Conservation (phyloP, 2,888 invertebrate species). For the Synergus itoensis region DNA sequence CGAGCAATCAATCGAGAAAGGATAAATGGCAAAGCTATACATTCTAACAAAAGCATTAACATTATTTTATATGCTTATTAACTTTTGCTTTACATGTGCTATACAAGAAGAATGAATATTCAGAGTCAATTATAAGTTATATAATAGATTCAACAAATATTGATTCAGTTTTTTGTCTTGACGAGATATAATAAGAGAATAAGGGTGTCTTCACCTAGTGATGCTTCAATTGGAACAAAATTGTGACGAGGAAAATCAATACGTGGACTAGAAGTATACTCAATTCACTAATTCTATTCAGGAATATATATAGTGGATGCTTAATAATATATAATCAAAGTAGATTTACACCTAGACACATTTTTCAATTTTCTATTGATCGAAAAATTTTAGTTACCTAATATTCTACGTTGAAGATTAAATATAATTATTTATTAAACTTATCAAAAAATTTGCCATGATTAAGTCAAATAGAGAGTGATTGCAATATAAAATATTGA, state of each 20-base stretch:
- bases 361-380: neutral
- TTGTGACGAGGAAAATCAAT: slow-evolving; percentile 17
- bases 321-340: neutral
- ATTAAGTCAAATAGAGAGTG: no score
- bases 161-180: neutral
- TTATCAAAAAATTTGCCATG: no score
- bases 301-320: neutral
- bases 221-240: neutral
- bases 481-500: no score
- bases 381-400: neutral
- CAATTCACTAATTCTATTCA: neutral
- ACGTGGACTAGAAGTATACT: neutral
- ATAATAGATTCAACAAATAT: slow-evolving; percentile 6
- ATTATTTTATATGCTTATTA: neutral
- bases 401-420: no score
- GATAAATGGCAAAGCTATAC: neutral
- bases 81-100: no score
- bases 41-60: neutral
- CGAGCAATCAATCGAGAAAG: slow-evolving; percentile 8
- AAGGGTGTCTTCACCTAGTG: neutral
- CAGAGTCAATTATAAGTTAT: neutral
- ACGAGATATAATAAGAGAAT: neutral
- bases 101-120: neutral
- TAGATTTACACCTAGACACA: neutral
- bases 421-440: no score